Evolutionary conservation across 2,797 vertebrate genomes (phyloP).

Genomic region (Alauda arvensis): DNA sequence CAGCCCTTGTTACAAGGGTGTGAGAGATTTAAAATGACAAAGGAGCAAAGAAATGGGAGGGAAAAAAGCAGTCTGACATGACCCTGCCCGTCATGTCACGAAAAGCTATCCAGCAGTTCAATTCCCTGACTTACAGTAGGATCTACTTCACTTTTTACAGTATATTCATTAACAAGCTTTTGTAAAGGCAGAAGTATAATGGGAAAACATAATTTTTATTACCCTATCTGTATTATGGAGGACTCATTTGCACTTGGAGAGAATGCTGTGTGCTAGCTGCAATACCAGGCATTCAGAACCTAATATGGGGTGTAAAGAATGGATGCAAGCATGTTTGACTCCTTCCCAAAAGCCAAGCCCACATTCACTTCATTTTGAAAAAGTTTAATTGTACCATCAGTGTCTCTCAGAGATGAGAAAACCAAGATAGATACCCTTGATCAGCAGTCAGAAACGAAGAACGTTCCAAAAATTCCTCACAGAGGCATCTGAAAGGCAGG

Average conservation of each 20-base stretch:
- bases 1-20: conserved; percentile 3
- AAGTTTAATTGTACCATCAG: background rate
- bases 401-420: background rate
- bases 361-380: conserved; percentile 40
- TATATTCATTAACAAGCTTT: background rate
- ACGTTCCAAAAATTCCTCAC: background rate
- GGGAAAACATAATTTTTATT: conserved; percentile 12
- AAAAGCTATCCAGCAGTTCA: background rate
- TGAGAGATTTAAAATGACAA: conserved; percentile 5
- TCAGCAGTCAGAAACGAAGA: background rate
- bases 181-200: background rate
- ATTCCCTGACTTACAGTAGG: background rate
- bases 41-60: background rate
- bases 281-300: conserved; percentile 43
- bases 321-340: conserved; percentile 42
- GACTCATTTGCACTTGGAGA: conserved; percentile 7
- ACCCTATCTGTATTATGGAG: background rate
- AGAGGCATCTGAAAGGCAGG: background rate
- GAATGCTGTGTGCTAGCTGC: conserved; percentile 14
- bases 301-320: conserved; percentile 37
- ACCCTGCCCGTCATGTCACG: background rate
- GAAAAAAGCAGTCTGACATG: background rate
- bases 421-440: background rate
- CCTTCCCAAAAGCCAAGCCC: conserved; percentile 59
- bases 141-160: background rate